Conservation (phyloP, 2,113 vertebrate genomes). For the Malaclemys terrapin region DNA sequence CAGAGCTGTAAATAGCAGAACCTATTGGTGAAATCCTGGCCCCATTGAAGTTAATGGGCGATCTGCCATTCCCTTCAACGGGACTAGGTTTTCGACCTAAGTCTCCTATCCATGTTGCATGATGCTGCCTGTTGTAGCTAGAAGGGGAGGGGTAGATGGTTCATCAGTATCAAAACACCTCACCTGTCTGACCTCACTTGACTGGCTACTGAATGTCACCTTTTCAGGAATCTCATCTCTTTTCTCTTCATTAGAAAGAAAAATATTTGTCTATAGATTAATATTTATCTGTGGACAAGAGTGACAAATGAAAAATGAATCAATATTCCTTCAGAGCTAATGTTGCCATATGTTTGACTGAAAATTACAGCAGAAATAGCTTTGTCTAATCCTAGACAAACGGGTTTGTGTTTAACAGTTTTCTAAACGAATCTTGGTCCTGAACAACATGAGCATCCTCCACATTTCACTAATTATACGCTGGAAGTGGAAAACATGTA, state of each 20-base stretch:
- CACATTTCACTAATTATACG: slow-evolving; percentile 30
- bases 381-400: slow-evolving; percentile 16
- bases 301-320: background rate
- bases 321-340: background rate
- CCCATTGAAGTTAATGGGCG: background rate
- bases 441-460: background rate
- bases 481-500: background rate
- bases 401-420: background rate
- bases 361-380: background rate
- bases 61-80: background rate
- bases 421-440: slow-evolving; percentile 9
- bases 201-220: background rate
- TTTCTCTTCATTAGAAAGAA: background rate
- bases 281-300: background rate
- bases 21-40: background rate
- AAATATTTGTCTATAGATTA: background rate
- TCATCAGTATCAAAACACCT: background rate
- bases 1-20: background rate
- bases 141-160: background rate
- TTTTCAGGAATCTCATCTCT: background rate
- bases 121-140: background rate
- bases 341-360: background rate
- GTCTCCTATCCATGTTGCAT: background rate
- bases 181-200: background rate
- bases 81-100: background rate